Percentiles rank a stretch among this genome's conserved stretches.
These are phyloP conservation scores for Phrynocephalus vlangalii DNA, from an alignment of 2,797 vertebrate genomes.

Conservation along the genomic window DNA sequence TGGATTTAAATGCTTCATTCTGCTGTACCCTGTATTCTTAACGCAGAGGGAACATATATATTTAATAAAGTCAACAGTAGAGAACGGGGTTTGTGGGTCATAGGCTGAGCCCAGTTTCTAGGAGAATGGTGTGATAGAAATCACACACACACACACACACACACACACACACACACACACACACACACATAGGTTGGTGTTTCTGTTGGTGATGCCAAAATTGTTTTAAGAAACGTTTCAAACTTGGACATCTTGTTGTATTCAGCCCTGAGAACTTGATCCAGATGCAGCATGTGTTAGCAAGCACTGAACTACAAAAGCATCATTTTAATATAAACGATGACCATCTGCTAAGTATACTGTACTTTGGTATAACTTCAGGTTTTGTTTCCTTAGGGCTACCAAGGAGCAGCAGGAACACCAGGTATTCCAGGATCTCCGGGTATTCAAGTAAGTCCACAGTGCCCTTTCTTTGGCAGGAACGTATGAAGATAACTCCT, in stretches of 20 bases:
- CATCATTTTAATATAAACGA: neutral
- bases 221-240: neutral
- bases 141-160: too few relatives aligned
- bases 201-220: neutral
- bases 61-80: neutral
- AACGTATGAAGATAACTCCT: slow-evolving; percentile 6
- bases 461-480: neutral
- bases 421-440: slow-evolving; percentile 85
- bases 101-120: neutral
- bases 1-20: neutral
- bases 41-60: neutral
- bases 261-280: neutral
- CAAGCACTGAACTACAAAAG: neutral
- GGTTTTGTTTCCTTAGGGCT: slow-evolving; percentile 81
- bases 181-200: too few relatives aligned
- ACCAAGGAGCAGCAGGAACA: slow-evolving; percentile 85
- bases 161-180: too few relatives aligned
- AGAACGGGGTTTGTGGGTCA: neutral
- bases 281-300: neutral
- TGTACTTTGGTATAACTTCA: slow-evolving; percentile 12
- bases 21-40: neutral
- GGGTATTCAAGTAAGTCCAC: slow-evolving; percentile 85
- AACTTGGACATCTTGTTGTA: neutral
- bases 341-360: slow-evolving; percentile 10
- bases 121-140: too few relatives aligned